phyloP scores from a whole-genome alignment of 2,113 vertebrate species.

The Neodon shergylaensis region DNA sequence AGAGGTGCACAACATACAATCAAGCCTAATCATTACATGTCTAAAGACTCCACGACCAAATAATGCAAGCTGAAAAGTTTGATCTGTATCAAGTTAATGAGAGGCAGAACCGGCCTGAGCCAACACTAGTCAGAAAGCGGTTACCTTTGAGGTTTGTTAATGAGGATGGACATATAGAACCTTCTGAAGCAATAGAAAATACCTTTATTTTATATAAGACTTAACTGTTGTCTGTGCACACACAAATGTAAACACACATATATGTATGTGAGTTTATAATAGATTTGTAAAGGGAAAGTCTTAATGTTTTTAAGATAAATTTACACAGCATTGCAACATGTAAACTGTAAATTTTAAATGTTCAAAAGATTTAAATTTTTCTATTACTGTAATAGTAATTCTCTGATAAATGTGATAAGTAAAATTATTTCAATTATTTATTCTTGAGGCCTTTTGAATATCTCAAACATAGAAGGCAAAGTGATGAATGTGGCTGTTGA shows the following conservation, averaged over 20 bases:
- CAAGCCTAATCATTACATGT: not conserved
- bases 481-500: not conserved
- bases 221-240: not conserved
- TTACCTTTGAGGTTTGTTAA: not conserved
- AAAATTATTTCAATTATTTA: slow-evolving; percentile 60
- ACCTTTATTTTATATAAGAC: not conserved
- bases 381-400: slow-evolving; percentile 22
- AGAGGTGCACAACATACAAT: not conserved
- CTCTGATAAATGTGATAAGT: slow-evolving; percentile 35
- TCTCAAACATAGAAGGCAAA: slow-evolving; percentile 61
- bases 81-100: not conserved
- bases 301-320: slow-evolving; percentile 43
- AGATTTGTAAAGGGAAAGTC: not conserved
- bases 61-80: not conserved
- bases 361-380: not conserved
- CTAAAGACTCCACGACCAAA: not conserved
- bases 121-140: not conserved
- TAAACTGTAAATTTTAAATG: not conserved
- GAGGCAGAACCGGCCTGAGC: not conserved
- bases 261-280: not conserved
- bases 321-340: not conserved
- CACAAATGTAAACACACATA: not conserved
- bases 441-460: slow-evolving; percentile 20
- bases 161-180: not conserved
- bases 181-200: not conserved